A percentile compares a stretch with the other conserved stretches of the same genome.
Evolutionary conservation across 2,113 vertebrate genomes (phyloP).

Genomic region (Calidris pugnax): DNA sequence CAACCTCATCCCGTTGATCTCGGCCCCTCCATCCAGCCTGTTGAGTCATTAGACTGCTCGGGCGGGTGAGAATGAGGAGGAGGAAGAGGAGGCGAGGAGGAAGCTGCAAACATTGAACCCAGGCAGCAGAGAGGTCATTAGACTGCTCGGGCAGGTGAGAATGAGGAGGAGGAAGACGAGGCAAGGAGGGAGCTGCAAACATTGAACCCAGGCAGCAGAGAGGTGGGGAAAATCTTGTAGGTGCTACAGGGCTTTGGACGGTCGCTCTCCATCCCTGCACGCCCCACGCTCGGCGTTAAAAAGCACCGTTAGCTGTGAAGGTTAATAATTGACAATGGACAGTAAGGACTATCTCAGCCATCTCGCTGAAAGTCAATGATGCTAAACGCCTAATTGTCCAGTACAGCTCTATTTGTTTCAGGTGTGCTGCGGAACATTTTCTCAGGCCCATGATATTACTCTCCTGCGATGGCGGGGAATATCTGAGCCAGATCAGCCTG

Average conservation of each 20-base stretch:
- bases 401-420: slow-evolving; percentile 28
- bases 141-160: rapidly evolving
- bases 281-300: background rate
- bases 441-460: background rate
- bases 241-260: rapidly evolving
- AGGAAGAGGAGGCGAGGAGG: no score
- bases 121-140: no score
- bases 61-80: no score
- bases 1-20: no score
- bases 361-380: background rate
- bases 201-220: background rate
- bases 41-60: no score
- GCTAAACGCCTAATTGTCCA: background rate
- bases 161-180: background rate
- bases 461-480: background rate
- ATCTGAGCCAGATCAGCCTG: slow-evolving; percentile 56
- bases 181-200: background rate
- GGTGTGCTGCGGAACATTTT: background rate
- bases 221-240: rapidly evolving
- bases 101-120: no score
- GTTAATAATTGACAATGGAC: background rate
- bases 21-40: no score
- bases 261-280: background rate
- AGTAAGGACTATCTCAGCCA: background rate
- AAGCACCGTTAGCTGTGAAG: background rate